Evolutionary conservation across 2,113 vertebrate species (phyloP).

Genomic region (Chaetura pelagica): DNA sequence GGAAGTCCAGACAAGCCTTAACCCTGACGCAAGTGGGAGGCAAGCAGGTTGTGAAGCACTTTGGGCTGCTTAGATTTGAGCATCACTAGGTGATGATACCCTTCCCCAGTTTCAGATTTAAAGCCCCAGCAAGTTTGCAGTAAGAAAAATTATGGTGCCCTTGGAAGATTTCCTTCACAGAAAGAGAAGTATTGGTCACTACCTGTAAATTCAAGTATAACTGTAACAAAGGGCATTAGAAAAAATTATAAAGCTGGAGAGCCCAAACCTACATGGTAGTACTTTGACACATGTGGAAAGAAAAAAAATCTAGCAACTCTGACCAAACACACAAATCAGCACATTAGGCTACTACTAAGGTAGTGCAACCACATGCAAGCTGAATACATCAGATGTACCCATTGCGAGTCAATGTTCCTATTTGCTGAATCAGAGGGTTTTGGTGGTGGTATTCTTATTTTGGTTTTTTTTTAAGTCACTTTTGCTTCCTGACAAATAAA

Average conservation of each 20-base stretch:
- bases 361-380: neutral
- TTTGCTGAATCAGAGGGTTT: neutral
- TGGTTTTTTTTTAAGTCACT: neutral
- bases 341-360: neutral
- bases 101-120: neutral
- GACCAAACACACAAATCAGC: neutral
- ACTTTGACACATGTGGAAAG: neutral
- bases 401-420: neutral
- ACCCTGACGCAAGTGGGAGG: neutral
- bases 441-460: neutral
- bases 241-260: neutral
- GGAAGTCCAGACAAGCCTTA: neutral
- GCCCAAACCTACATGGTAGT: neutral
- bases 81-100: rapidly evolving
- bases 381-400: neutral
- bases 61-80: neutral
- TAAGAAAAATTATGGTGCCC: neutral
- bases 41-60: neutral
- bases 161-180: neutral
- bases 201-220: neutral
- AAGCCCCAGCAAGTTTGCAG: neutral
- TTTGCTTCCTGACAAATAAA: neutral
- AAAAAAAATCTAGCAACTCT: neutral
- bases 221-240: neutral
- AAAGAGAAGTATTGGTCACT: neutral